Base-by-base conservation (phyloP, 2,113 vertebrate species). In the Hippocampus barbouri region DNA sequence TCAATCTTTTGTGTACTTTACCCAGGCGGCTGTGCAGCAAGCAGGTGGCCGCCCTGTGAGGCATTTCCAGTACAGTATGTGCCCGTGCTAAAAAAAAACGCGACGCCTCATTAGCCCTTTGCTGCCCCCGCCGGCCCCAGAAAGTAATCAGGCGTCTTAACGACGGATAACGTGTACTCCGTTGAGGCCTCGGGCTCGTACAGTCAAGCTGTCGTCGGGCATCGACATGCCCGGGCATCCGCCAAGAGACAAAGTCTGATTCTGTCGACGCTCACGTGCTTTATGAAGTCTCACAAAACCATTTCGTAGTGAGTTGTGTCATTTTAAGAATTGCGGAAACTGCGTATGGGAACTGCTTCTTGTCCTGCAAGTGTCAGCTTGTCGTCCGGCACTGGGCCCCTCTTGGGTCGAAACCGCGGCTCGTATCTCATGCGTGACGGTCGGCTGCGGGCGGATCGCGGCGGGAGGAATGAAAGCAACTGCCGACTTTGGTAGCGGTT, bases 181-280 rank as follows among this genome's bases (percentile, higher is more conserved):
- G 79, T 86, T 83, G 85, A 87, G 83, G 69, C 15, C 69, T 74
- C 80, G 27, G 66, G 79, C 75, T 74, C 70, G 79, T 79, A 4
- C 40, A 72, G 78, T 81, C 87, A 83, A 89, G 84, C 87, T 88
- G 89, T 83, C 85, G 88, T 81, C 67, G 73, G 84, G 84, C 81
- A 34, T 83, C 77, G 76, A 75, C 77, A 41, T 72, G 40, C 27
- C 45, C 41, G 40, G 77, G 85, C 86, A 83, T 82, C 85, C 81
- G 77, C 61, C 73, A 72, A 71, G 34, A 65, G 74, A 76, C 78
- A 66, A 78, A 63, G 63, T 67, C 79, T 78, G 79, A 27, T 20
- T 21, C 76, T 56, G 63, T 63, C 16, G 0, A 60, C 30, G 1
- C 61, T n/a, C 18, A 1, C 5, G 9, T 41, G 20, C 61, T 41